A percentile compares a stretch with the other conserved stretches of the same genome.
These are phyloP conservation scores for Synaphobranchus kaupii DNA, from an alignment of 2,797 vertebrate genomes.

Conservation along the genomic window DNA sequence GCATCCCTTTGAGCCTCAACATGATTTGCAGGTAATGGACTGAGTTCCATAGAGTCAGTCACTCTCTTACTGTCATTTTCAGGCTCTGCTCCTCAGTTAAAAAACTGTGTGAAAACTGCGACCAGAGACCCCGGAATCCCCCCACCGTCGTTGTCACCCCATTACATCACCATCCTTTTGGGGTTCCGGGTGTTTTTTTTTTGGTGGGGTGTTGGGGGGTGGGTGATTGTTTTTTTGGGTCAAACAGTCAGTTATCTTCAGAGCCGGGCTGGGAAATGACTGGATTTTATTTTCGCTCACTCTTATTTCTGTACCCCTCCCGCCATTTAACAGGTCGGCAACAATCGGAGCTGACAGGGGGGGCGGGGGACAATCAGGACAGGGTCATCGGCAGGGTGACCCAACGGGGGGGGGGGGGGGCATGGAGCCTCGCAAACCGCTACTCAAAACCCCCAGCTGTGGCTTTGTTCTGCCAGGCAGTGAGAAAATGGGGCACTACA, in stretches of 20 bases:
- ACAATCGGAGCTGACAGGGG: constrained; percentile 82
- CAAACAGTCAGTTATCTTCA: constrained; percentile 74
- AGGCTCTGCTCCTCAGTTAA: not conserved
- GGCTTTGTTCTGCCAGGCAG: constrained; percentile 62
- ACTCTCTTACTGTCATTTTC: not conserved
- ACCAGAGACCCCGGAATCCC: constrained; percentile 34
- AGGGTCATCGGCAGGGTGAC: constrained; percentile 72
- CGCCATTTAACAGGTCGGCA: constrained; percentile 78
- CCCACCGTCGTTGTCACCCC: constrained; percentile 1
- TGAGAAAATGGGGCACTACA: constrained; percentile 71
- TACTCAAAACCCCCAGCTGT: constrained; percentile 48
- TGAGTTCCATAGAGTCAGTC: not conserved
- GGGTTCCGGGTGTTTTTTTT: constrained; percentile 41
- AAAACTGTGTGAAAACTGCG: not conserved
- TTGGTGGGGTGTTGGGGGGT: constrained; percentile 5
- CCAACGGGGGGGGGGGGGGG: constrained; percentile 62
- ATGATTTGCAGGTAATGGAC: too few relatives aligned
- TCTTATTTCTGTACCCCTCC: constrained; percentile 42
- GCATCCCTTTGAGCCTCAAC: not conserved
- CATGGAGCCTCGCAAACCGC: constrained; percentile 55
- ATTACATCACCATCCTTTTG: not conserved
- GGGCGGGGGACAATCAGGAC: constrained; percentile 76
- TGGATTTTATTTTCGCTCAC: constrained; percentile 41
- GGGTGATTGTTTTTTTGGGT: constrained; percentile 74
- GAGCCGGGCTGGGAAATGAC: constrained; percentile 51